phyloP scores from a whole-genome alignment of 2,113 vertebrate species.

The Polypterus senegalus region DNA sequence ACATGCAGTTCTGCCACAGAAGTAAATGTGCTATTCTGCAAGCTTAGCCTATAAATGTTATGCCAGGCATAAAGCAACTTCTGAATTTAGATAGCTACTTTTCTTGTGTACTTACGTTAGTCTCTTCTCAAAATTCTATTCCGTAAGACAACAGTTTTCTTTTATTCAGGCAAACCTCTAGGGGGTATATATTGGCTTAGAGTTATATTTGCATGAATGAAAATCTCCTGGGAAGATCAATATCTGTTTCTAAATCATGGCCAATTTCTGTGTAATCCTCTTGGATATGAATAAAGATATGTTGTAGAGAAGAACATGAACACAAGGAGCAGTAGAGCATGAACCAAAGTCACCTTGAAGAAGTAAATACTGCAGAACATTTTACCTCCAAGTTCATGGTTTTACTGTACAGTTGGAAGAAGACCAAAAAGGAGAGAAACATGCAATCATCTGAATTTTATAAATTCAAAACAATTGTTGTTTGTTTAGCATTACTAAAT shows the following conservation, averaged over 20 bases:
- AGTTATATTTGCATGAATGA: constrained; percentile 33
- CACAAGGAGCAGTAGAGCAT: constrained; percentile 34
- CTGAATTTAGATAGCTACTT: constrained; percentile 6
- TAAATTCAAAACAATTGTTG: no score
- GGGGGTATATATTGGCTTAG: constrained; percentile 7
- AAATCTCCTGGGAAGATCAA: constrained; percentile 27
- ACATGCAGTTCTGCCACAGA: no score
- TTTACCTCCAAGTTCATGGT: constrained; percentile 21
- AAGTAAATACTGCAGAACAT: constrained; percentile 14
- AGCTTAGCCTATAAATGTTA: not conserved
- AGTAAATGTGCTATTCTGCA: not conserved
- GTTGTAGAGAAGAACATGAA: constrained; percentile 22
- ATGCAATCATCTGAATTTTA: no score
- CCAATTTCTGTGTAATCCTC: constrained; percentile 38
- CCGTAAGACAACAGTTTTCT: constrained; percentile 3
- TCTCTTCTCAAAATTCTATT: not conserved
- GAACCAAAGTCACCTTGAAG: constrained; percentile 46
- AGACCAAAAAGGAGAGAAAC: no score
- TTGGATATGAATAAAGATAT: constrained; percentile 27
- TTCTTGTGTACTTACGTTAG: constrained; percentile 3
- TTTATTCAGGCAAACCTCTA: not conserved
- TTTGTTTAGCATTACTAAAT: no score
- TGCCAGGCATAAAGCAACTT: not conserved
- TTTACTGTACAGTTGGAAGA: constrained; percentile 12
- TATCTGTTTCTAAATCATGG: constrained; percentile 30